phyloP scores from a whole-genome alignment of 2,797 vertebrate genomes.

The Atherinosoma microstoma region DNA sequence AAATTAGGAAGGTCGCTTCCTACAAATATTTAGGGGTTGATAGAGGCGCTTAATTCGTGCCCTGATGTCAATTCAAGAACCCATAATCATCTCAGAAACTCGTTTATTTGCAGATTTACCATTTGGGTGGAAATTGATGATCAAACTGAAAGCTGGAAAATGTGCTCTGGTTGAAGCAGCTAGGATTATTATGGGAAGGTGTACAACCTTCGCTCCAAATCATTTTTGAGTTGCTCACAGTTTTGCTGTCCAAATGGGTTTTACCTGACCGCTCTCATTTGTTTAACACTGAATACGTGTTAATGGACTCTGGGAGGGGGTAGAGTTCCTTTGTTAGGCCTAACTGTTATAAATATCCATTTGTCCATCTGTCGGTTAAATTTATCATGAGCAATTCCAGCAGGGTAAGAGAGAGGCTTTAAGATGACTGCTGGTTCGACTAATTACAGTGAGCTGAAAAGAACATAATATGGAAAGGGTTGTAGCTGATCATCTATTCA shows the following conservation, averaged over 20 bases:
- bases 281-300: neutral
- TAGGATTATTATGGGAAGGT: neutral
- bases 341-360: neutral
- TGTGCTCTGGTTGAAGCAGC: too few species aligned
- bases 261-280: too few species aligned
- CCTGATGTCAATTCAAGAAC: too few species aligned
- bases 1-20: too few species aligned
- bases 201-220: neutral
- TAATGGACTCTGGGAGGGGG: neutral
- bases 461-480: neutral
- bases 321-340: neutral
- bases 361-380: neutral
- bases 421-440: neutral
- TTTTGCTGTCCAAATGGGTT: neutral
- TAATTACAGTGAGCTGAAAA: neutral
- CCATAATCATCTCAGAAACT: too few species aligned
- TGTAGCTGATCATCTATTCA: neutral
- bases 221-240: neutral
- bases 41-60: too few species aligned
- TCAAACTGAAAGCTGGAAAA: neutral
- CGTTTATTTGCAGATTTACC: too few species aligned
- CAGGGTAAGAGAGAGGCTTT: neutral
- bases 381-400: neutral
- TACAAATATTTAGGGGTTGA: too few species aligned
- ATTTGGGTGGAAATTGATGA: neutral